Evolutionary conservation across 2,888 invertebrate genomes (phyloP), one percentile per base, ranked within the genome.

Genomic region (Teinopalpus imperialis): DNA sequence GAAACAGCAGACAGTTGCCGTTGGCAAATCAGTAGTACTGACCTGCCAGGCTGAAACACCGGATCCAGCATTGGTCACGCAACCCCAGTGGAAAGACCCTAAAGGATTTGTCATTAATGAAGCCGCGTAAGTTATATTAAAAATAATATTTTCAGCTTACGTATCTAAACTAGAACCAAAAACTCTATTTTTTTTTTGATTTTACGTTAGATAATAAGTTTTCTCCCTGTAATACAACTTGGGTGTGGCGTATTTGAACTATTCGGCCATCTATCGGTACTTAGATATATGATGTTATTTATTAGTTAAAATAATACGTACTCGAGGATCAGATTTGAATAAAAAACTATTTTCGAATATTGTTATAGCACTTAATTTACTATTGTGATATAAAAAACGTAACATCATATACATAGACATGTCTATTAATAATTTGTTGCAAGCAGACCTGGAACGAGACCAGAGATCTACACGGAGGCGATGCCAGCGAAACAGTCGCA

Each of bases 31-130:
- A 26, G 90, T 95, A 45, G 92, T 95, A 36, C 85, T 97, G 53
- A 95, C 95, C 2, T 97, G 96, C 72, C 91, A 92, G 58, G 93
- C 94, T 2, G 91, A 90, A 37, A 94, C 93, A 1, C 90, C 91
- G 0, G 92, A 95, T 61, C 89, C 91, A 1, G 81, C 85, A 3
- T 86, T 94, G 24, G 91, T 96, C 42, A 91, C 92, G 18, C 92
- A 95, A 63, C 90, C 96, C 30, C 92, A 94, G 67, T 97, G 97
- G 97, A 90, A 92, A 55, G 95, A 95, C 72, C 93, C 93, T 31
- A 88, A 90, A 51, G 92, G 93, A 63, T 89, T 90, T 52, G 90
- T 91, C 46, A 94, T 95, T 63, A 91, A 93, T 57, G 90, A 91
- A 54, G 91, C 90, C 57, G 87, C 89, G 93, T 93, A 79, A 92